Evolutionary conservation across 2,888 invertebrate genomes (phyloP).

Genomic region (Laspeyria flexula): DNA sequence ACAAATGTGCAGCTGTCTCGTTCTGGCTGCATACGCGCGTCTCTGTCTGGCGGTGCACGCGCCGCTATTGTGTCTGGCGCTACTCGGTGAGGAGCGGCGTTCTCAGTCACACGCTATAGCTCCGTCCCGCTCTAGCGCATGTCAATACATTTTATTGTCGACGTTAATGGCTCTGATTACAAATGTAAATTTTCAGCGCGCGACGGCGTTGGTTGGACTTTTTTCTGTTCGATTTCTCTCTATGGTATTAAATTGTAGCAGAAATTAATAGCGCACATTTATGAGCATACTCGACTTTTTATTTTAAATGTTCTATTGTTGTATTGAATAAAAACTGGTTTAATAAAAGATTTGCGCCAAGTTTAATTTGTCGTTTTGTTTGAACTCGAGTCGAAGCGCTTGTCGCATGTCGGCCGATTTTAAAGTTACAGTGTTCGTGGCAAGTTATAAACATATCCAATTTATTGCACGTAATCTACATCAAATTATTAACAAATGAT

Average conservation of each 20-base stretch:
- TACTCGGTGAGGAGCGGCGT: slow-evolving; percentile 61
- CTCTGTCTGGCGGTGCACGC: slow-evolving; percentile 74
- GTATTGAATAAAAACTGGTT: slow-evolving; percentile 38
- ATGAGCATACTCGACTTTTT: slow-evolving; percentile 45
- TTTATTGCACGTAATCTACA: slow-evolving; percentile 17
- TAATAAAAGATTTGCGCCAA: slow-evolving; percentile 25
- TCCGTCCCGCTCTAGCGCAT: slow-evolving; percentile 67
- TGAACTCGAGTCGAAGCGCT: slow-evolving; percentile 7
- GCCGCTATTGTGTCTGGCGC: slow-evolving; percentile 81
- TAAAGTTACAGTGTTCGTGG: background rate
- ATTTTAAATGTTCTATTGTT: slow-evolving; percentile 47
- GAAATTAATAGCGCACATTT: slow-evolving; percentile 66
- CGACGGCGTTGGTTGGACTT: slow-evolving; percentile 78
- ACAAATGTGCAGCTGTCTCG: slow-evolving; percentile 54
- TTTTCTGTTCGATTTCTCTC: slow-evolving; percentile 77
- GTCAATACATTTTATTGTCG: slow-evolving; percentile 85
- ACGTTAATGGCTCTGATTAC: slow-evolving; percentile 84
- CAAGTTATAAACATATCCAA: slow-evolving; percentile 16
- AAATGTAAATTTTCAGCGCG: slow-evolving; percentile 85
- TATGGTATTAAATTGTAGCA: slow-evolving; percentile 79
- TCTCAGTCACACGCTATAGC: slow-evolving; percentile 66
- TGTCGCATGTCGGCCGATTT: slow-evolving; percentile 2
- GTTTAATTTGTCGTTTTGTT: slow-evolving; percentile 17
- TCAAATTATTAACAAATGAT: slow-evolving; percentile 34
- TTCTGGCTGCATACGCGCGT: slow-evolving; percentile 57